Percentiles rank a stretch among this genome's conserved stretches.
Conservation (phyloP, 2,888 invertebrate species). For the Microctonus brassicae region DNA sequence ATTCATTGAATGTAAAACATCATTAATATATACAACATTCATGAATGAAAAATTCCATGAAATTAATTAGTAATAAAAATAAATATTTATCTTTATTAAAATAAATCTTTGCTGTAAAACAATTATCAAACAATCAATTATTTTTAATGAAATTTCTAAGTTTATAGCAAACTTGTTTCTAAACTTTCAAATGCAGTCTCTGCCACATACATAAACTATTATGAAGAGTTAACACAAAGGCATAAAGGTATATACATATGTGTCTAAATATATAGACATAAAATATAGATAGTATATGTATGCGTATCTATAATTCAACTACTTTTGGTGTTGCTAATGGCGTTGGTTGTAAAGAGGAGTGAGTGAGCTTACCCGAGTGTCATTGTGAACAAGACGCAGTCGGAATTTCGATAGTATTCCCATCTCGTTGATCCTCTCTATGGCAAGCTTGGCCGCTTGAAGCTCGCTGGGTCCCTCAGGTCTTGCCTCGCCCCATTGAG, state of each 20-base stretch:
- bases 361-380: slow-evolving; percentile 81
- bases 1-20: neutral
- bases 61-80: too few species aligned
- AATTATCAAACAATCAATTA: neutral
- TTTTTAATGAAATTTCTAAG: neutral
- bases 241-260: neutral
- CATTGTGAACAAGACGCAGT: slow-evolving; percentile 83
- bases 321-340: neutral
- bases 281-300: too few species aligned
- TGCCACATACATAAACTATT: neutral
- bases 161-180: neutral
- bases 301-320: too few species aligned
- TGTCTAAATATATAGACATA: neutral
- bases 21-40: too few species aligned
- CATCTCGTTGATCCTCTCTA: slow-evolving; percentile 82
- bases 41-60: too few species aligned
- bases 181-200: neutral
- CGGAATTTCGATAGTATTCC: slow-evolving; percentile 80
- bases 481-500: slow-evolving; percentile 75
- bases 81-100: too few species aligned
- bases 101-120: neutral
- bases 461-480: slow-evolving; percentile 81
- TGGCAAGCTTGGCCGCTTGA: slow-evolving; percentile 83
- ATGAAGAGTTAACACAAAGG: neutral
- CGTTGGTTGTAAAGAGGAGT: neutral